Conservation (phyloP, 2,113 vertebrate species). For the Rafetus swinhoei region DNA sequence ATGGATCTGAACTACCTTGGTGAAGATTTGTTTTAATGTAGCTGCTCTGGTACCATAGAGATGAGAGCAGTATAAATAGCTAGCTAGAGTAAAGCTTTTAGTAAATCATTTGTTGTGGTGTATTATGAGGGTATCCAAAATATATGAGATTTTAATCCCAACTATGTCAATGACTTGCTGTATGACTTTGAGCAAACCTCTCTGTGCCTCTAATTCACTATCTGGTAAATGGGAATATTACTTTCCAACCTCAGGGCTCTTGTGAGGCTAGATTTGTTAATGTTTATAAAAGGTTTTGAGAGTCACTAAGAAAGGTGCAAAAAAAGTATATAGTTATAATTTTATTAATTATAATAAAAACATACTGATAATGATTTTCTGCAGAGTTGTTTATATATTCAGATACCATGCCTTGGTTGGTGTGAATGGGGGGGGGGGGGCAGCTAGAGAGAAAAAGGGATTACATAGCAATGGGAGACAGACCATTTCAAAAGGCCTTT, state of each 20-base stretch:
- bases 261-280: not conserved
- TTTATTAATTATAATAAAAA: not conserved
- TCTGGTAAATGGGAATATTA: not conserved
- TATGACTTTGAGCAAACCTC: not conserved
- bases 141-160: not conserved
- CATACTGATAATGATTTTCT: not conserved
- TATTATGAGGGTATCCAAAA: not conserved
- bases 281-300: not conserved
- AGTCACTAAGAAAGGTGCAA: not conserved
- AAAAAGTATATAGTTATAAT: not conserved
- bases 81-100: not conserved
- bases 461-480: not conserved
- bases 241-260: not conserved
- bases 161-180: not conserved
- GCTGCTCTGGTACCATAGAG: not conserved
- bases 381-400: not conserved
- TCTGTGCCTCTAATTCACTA: not conserved
- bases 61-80: not conserved
- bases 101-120: not conserved
- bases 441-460: not conserved
- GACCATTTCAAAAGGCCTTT: not conserved
- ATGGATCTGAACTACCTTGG: constrained; percentile 67
- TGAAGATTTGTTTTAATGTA: constrained; percentile 38
- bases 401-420: not conserved
- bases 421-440: not conserved